A percentile compares a stretch with the other conserved stretches of the same genome.
phyloP scores from a whole-genome alignment of 2,797 vertebrate genomes.

The Morelia viridis region DNA sequence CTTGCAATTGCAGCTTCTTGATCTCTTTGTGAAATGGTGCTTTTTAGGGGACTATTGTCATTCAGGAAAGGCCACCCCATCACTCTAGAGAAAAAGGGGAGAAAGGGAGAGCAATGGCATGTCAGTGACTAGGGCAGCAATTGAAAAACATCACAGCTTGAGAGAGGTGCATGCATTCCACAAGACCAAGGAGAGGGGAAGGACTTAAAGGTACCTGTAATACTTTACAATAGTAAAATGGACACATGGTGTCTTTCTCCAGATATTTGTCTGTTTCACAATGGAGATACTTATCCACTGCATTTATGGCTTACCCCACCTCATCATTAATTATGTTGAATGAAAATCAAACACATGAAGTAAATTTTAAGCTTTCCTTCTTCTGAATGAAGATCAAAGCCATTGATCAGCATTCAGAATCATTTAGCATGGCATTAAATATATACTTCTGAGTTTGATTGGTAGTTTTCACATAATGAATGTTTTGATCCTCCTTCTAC shows the following conservation, averaged over 20 bases:
- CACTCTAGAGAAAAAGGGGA: slow-evolving; percentile 15
- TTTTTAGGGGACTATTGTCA: slow-evolving; percentile 68
- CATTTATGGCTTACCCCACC: background rate
- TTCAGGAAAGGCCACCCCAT: slow-evolving; percentile 58
- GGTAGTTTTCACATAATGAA: background rate
- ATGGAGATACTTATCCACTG: background rate
- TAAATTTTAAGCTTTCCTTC: background rate
- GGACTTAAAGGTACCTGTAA: slow-evolving; percentile 3
- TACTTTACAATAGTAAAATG: slow-evolving; percentile 30
- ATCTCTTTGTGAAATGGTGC: slow-evolving; percentile 70
- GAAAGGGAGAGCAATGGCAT: slow-evolving; percentile 42
- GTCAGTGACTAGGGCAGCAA: slow-evolving; percentile 31
- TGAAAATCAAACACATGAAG: background rate
- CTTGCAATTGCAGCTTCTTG: slow-evolving; percentile 60
- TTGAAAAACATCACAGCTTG: slow-evolving; percentile 46
- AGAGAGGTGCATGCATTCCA: slow-evolving; percentile 2
- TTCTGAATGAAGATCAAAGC: background rate
- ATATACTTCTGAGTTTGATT: background rate
- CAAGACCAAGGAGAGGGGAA: slow-evolving; percentile 8
- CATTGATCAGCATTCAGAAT: background rate
- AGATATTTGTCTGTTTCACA: background rate
- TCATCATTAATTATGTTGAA: background rate
- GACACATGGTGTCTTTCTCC: slow-evolving; percentile 29
- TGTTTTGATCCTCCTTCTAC: background rate
- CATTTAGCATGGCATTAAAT: background rate